Base-by-base conservation (phyloP, 2,113 vertebrate genomes). In the Furnarius figulus region DNA sequence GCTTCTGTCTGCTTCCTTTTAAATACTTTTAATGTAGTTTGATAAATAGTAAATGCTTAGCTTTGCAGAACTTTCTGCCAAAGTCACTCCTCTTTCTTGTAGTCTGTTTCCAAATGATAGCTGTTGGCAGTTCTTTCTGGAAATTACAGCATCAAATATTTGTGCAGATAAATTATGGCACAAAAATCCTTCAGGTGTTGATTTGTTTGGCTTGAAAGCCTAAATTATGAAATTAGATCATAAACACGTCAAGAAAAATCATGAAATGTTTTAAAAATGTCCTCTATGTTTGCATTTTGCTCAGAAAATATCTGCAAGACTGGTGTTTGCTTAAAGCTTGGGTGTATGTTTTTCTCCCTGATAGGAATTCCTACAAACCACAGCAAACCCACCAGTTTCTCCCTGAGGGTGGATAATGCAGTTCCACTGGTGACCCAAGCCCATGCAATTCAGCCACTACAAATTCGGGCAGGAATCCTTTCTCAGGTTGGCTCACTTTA, bases 401-500 rank as follows among this genome's bases (percentile, higher is more conserved):
- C 99, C 28, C 98, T 99, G 95, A 98, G 99, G 79, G 99, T 99
- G 96, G 99, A 99, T 87, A 99, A 98, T 31, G 98, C 99, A 53
- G 98, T 99, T 83, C 99, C 99, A 2, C 97, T 99, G 85, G 99
- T 99, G 70, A 99, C 99, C 75, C 99, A 99, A 97, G 99, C 99
- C 35, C 98, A 99, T 5, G 92, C 99, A 74, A 98, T 99, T 75
- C 99, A 99, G 94, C 99, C 99, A 8, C 96, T 99, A 35, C 99
- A 99, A 97, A 99, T 99, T 75, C 98, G 99, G 98, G 98, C 99
- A 67, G 99, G 99, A 95, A 98, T 99, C 95, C 98, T 99, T 82
- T 99, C 99, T 94, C 99, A 99, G 99, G 99, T 99, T 84, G 74
- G 97, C 75, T 65, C 50, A 4, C 40, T 87, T 77, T 6, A 33